Conservation (phyloP, 1,140 invertebrate genomes). For the Argopecten irradians region DNA sequence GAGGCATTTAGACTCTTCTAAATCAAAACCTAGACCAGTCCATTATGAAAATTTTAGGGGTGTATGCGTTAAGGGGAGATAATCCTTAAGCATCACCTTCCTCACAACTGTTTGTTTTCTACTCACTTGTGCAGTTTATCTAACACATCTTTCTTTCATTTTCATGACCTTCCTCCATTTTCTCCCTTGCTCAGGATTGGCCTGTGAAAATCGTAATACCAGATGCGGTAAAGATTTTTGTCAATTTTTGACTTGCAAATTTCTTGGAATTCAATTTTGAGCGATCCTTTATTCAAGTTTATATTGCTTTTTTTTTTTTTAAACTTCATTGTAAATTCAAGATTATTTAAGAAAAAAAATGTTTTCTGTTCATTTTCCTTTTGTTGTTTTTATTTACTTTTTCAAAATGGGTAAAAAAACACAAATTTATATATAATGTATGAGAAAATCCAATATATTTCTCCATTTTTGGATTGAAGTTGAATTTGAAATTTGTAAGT, state of each 20-base stretch:
- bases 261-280: slow-evolving; percentile 10
- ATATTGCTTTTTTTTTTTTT: neutral
- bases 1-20: too few relatives aligned
- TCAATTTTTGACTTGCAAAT: slow-evolving; percentile 18
- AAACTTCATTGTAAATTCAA: too few relatives aligned
- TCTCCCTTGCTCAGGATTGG: slow-evolving; percentile 20
- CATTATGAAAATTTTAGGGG: too few relatives aligned
- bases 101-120: neutral
- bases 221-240: neutral
- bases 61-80: too few relatives aligned
- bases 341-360: too few relatives aligned
- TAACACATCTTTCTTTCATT: slow-evolving; percentile 23
- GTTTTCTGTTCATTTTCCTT: neutral
- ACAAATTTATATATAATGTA: too few relatives aligned
- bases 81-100: neutral
- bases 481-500: slow-evolving; percentile 23
- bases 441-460: too few relatives aligned
- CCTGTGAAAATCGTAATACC: slow-evolving; percentile 2
- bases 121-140: neutral
- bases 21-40: too few relatives aligned
- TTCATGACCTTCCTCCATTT: slow-evolving; percentile 9
- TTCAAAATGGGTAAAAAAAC: neutral
- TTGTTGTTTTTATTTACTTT: neutral
- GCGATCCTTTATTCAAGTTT: neutral
- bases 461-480: too few relatives aligned